Percentiles rank a stretch among this genome's conserved stretches.
These are phyloP conservation scores for Apantesis nais DNA, from an alignment of 2,888 invertebrate genomes.

Conservation along the genomic window DNA sequence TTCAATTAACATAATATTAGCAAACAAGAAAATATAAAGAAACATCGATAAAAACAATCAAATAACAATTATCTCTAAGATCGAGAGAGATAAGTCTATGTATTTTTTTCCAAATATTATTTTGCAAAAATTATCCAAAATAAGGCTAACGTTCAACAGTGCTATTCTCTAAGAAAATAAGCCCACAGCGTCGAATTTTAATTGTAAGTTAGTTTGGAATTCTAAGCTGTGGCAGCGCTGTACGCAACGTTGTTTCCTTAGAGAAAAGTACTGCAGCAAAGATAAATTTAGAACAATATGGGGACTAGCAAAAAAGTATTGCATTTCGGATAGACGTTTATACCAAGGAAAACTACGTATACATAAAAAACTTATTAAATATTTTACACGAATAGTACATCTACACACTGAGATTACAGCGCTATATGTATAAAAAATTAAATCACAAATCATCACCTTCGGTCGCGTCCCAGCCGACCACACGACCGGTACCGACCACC, in stretches of 20 bases:
- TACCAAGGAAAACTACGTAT: conserved; percentile 68
- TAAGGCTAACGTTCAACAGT: conserved; percentile 49
- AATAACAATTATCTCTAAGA: conserved; percentile 64
- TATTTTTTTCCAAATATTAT: conserved; percentile 30
- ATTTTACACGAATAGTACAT: conserved; percentile 70
- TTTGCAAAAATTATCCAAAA: conserved; percentile 56
- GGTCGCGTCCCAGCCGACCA: conserved; percentile 47
- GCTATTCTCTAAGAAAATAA: too few relatives aligned
- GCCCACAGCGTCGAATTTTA: too few relatives aligned
- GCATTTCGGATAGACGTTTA: conserved; percentile 69
- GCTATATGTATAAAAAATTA: conserved; percentile 73
- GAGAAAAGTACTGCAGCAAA: too few relatives aligned
- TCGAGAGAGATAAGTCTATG: conserved; percentile 45
- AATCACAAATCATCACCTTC: conserved; percentile 75
- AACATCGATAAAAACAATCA: conserved; percentile 67
- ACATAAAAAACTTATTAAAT: conserved; percentile 64
- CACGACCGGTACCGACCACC: conserved; percentile 42
- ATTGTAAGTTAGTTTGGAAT: too few relatives aligned
- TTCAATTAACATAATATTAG: conserved; percentile 80
- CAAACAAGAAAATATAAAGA: conserved; percentile 73
- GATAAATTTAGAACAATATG: conserved; percentile 74
- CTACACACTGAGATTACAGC: conserved; percentile 77
- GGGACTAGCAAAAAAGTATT: conserved; percentile 78
- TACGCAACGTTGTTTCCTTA: too few relatives aligned
- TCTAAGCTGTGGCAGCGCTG: too few relatives aligned